Evolutionary conservation across 2,113 vertebrate species (phyloP).

Genomic region (Grus americana): DNA sequence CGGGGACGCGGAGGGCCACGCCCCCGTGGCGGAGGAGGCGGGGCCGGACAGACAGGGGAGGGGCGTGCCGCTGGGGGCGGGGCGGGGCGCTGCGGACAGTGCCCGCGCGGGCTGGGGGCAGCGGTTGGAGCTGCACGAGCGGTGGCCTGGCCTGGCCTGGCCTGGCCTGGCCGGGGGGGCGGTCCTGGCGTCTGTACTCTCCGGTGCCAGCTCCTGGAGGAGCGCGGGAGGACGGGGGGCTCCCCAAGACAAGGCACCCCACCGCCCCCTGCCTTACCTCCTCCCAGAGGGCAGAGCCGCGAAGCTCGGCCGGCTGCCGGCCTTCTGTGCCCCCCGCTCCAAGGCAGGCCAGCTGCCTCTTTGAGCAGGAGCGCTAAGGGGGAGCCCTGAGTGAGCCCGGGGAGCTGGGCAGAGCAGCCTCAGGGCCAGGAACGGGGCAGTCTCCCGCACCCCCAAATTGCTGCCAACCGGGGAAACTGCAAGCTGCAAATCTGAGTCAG

Average conservation of each 20-base stretch:
- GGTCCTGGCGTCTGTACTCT: too few species aligned
- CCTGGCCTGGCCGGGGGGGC: too few species aligned
- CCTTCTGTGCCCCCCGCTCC: background rate
- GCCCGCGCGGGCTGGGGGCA: too few species aligned
- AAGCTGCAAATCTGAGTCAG: background rate
- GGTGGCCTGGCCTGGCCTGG: too few species aligned
- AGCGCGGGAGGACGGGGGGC: fast-evolving
- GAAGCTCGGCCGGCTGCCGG: background rate
- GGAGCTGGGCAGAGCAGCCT: background rate
- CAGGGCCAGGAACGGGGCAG: background rate
- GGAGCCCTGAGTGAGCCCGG: background rate
- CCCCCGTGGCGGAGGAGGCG: background rate
- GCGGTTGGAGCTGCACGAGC: background rate
- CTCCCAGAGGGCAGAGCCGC: background rate
- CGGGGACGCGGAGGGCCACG: background rate
- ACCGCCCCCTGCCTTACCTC: fast-evolving
- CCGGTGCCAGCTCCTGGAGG: background rate
- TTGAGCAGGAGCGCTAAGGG: background rate
- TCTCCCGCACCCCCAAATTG: fast-evolving
- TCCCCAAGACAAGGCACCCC: too few species aligned
- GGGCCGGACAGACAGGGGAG: background rate
- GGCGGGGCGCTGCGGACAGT: background rate
- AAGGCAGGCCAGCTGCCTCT: fast-evolving
- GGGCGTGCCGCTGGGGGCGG: background rate
- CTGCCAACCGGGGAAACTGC: background rate